Evolutionary conservation across 2,113 vertebrate species (phyloP), one percentile per base, ranked within the genome.

Genomic region (Alaudala cheleensis): DNA sequence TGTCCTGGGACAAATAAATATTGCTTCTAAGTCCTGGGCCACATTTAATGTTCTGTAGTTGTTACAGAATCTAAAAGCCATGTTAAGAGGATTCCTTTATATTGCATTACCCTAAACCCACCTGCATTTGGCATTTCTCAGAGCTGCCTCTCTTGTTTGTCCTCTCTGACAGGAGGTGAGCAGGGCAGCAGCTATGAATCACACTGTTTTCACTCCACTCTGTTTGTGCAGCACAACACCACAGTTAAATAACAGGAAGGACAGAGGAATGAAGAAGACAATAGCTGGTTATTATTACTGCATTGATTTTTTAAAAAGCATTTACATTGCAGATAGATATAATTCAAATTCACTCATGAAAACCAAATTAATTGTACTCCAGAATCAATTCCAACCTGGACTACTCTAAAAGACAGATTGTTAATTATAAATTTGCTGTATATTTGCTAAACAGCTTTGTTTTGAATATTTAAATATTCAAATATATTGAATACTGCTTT

Each of bases 161-260:
- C 86, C 39, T 88, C 88, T 57, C 50, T 78, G 76, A 51, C 44
- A 54, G 86, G 66, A 86, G 91, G 40, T 66, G n/a, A 80, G 47
- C 92, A 94, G 72, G 42, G 73, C 71, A 83, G 34, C 71, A 86
- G 4, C 72, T 83, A 67, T 88, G 83, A 88, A 86, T 96, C 88
- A 92, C 29, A 18, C 11, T 81, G 29, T 42, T 81, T 86, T 77
- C 79, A 74, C 86, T 96, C 23, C 39, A 34, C 42, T 58, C n/a
- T 96, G 50, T 73, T 91, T 94, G 57, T 78, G 34, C 42, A 86
- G 34, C 76, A 77, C 82, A 90, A 2, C 79, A 83, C 0, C 19
- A 37, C 22, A 33, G 65, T 62, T 69, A 77, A 77, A 61, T 83
- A 96, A 61, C 90, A 94, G 82, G 93, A 95, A 97, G 95, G 88